phyloP scores from a whole-genome alignment of 2,797 vertebrate genomes.

The Malurus splendens region DNA sequence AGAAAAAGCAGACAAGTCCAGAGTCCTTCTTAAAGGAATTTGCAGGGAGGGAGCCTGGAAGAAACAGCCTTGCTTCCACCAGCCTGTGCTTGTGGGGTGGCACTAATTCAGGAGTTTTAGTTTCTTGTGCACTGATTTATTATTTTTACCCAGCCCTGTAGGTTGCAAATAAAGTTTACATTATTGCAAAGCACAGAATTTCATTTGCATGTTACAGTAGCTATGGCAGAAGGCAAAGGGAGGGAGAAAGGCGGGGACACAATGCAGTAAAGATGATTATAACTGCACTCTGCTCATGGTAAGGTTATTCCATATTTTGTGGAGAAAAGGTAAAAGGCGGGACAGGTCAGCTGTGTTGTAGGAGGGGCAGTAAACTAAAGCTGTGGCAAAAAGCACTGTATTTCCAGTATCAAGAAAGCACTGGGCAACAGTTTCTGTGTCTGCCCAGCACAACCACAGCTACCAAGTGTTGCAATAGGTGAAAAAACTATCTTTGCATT shows the following conservation, averaged over 20 bases:
- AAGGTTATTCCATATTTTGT: neutral
- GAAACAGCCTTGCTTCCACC: neutral
- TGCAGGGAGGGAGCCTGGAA: neutral
- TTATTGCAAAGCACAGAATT: neutral
- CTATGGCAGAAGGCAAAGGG: neutral
- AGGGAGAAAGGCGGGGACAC: neutral
- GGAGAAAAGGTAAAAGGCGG: neutral
- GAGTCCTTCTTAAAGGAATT: neutral
- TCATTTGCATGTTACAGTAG: neutral
- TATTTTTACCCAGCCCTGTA: neutral
- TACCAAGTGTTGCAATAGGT: neutral
- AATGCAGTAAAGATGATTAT: neutral
- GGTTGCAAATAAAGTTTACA: neutral
- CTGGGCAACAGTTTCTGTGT: neutral
- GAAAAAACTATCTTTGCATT: neutral
- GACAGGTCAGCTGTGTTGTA: neutral
- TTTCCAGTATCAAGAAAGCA: neutral
- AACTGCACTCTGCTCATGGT: fast-evolving
- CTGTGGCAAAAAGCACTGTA: neutral
- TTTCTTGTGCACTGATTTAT: neutral
- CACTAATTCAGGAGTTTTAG: neutral
- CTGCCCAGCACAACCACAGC: neutral
- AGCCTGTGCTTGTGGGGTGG: neutral
- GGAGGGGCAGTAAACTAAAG: neutral
- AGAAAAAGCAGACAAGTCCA: neutral